A percentile compares a stretch with the other conserved stretches of the same genome.
Evolutionary conservation across 2,797 vertebrate species (phyloP).

Genomic region (Gymnoscopelus microlampas): DNA sequence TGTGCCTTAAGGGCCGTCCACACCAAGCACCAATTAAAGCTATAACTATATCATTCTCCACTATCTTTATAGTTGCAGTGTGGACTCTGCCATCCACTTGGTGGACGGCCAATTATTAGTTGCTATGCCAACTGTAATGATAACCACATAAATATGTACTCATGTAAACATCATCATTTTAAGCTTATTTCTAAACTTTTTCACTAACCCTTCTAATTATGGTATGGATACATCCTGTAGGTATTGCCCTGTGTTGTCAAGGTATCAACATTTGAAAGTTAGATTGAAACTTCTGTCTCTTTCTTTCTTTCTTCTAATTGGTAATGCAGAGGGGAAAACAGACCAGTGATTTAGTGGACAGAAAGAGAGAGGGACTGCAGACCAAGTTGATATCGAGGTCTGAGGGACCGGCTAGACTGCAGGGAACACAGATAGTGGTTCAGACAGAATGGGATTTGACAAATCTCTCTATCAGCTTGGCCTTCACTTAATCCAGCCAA

Average conservation of each 20-base stretch:
- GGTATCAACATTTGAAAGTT: not conserved
- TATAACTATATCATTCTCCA: too few species aligned
- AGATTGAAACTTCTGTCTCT: not conserved
- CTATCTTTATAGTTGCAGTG: too few species aligned
- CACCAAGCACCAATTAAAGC: too few species aligned
- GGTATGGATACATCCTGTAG: too few species aligned
- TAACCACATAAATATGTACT: too few species aligned
- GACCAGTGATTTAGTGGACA: not conserved
- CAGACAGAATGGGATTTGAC: conserved; percentile 49
- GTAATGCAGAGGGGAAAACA: conserved; percentile 7
- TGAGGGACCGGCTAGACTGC: conserved; percentile 9
- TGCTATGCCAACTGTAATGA: too few species aligned
- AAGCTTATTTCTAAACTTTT: too few species aligned
- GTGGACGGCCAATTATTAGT: too few species aligned
- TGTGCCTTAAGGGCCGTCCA: too few species aligned
- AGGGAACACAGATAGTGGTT: conserved; percentile 23
- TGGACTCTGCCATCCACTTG: too few species aligned
- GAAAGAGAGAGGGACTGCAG: not conserved
- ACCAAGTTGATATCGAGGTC: conserved; percentile 6
- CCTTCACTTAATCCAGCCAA: conserved; percentile 63
- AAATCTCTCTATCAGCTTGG: conserved; percentile 70
- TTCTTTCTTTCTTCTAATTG: not conserved
- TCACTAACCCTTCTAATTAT: too few species aligned
- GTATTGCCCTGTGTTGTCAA: not conserved
- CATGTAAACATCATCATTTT: too few species aligned